These are phyloP conservation scores for human (Homo sapiens) DNA, from an alignment of 2,113 vertebrate genomes.

Conservation along the genomic window DNA sequence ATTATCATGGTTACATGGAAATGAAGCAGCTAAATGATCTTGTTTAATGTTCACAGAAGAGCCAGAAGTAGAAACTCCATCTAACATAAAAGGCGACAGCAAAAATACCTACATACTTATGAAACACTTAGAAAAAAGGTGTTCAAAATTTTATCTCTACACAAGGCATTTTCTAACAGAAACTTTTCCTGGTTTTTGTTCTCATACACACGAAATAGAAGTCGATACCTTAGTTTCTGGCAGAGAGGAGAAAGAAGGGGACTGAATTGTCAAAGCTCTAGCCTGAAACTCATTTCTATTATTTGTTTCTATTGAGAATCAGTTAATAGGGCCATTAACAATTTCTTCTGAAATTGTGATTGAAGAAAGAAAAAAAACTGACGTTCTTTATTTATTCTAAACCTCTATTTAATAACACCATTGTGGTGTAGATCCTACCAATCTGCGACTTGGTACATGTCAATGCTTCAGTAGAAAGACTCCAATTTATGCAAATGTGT, in stretches of 20 bases:
- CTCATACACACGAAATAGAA: background rate
- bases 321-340: background rate
- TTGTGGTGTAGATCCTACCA: background rate
- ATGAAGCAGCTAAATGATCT: background rate
- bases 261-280: background rate
- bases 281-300: background rate
- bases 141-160: background rate
- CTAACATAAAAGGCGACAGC: background rate
- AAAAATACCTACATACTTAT: slow-evolving; percentile 6
- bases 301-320: background rate
- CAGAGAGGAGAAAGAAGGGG: background rate
- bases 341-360: background rate
- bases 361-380: background rate
- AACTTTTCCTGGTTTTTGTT: background rate
- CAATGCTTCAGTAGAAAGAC: background rate
- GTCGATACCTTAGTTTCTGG: background rate
- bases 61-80: background rate
- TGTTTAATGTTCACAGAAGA: background rate
- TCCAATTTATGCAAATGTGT: slow-evolving; percentile 1
- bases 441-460: background rate
- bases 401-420: background rate
- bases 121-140: background rate
- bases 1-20: background rate
- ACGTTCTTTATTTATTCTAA: background rate
- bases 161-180: background rate